phyloP scores from a whole-genome alignment of 1,140 invertebrate genomes.

The Microplitis demolitor region DNA sequence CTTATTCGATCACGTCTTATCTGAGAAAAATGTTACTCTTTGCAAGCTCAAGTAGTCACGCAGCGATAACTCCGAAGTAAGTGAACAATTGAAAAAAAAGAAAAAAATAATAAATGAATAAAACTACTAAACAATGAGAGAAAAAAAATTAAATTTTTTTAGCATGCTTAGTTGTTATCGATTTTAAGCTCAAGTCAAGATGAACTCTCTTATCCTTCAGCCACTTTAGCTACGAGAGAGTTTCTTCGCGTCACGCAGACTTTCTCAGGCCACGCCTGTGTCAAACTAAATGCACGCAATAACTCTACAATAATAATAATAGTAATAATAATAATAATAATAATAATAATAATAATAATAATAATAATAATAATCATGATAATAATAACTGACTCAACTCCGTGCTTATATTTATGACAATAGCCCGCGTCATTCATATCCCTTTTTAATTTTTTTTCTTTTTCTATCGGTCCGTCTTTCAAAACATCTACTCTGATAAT shows the following conservation, averaged over 20 bases:
- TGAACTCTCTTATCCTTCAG: neutral
- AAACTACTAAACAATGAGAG: neutral
- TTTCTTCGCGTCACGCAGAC: conserved; percentile 10
- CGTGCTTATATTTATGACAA: too few relatives aligned
- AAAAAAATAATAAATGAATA: neutral
- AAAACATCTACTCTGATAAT: too few relatives aligned
- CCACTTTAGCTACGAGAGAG: conserved; percentile 11
- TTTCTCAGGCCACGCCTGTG: conserved; percentile 23
- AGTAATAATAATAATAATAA: conserved; percentile 48
- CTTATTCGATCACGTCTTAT: neutral
- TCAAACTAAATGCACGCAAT: conserved; percentile 37
- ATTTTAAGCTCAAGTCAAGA: conserved; percentile 27
- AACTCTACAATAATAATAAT: conserved; percentile 1
- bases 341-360: conserved; percentile 37
- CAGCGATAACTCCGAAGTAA: neutral
- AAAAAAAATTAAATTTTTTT: conserved; percentile 31
- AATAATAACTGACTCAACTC: too few relatives aligned
- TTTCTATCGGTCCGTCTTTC: too few relatives aligned
- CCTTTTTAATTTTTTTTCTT: too few relatives aligned
- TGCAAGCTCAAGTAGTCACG: neutral
- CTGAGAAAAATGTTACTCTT: neutral
- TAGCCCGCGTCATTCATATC: too few relatives aligned
- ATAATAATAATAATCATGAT: conserved; percentile 38
- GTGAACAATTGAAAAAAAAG: conserved; percentile 1
- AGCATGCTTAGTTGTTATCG: conserved; percentile 40